Base-by-base conservation (phyloP, 2,797 vertebrate species). In the Poecilia gillii region DNA sequence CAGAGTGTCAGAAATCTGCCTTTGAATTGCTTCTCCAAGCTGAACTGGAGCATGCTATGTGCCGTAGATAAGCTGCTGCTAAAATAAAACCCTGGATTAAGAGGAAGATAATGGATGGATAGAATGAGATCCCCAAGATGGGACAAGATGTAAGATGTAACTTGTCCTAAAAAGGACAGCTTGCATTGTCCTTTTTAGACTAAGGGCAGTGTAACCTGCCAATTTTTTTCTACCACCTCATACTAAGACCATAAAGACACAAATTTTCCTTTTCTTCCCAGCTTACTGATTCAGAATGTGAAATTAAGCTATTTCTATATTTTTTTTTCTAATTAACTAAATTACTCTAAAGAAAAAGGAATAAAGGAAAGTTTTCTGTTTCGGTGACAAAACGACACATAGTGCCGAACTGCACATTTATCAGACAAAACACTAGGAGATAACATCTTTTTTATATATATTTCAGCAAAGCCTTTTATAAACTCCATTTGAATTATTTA, bases 401-500 rank as follows among this genome's bases (percentile, higher is more conserved):
- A 5, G 57, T 16, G 57, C 16, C n/a, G 16, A 28, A 62, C 11
- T 62, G 13, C 28, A 28, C 12, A 49, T 31, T 80, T 57, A 3
- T 28, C 13, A 16, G 57, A 28, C 57, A 62, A 73, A 76, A 81
- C 75, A 85, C 8, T 62, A 28, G 23, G 73, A 45, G 2, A 59
- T 76, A 14, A 72, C 31, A 72, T 83, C 3, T 23, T 80, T 73
- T 75, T 73, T 83, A 33, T 5, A 23, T 68, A 39, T 68, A 39
- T 68, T 68, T 41, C 41, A 59, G 49, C 23, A 3, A 39, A 82
- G 80, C 23, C 79, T 84, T 88, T 77, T 87, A 85, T 25, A 77
- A 82, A 70, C 49, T 36, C 28, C 13, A 66, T 70, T 76, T 90
- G 73, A 49, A 76, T 89, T 88, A 89, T 91, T 91, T 59, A 90